Conservation (phyloP, 2,113 vertebrate genomes). For the Enhydra lutris region DNA sequence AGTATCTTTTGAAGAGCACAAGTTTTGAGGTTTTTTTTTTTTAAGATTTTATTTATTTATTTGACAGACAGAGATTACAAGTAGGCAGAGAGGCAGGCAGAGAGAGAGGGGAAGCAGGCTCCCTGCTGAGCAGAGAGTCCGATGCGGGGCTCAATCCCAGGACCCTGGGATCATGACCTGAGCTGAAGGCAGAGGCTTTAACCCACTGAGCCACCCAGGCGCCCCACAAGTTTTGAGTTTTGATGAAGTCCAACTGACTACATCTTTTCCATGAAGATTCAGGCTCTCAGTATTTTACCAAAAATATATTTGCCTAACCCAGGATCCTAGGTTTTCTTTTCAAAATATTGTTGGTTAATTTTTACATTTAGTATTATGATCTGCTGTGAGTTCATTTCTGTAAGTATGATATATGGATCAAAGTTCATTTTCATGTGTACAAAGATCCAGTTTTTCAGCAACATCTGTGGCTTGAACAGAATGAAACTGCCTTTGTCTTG, state of each 20-base stretch:
- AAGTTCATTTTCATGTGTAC: neutral
- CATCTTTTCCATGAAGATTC: neutral
- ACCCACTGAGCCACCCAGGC: no score
- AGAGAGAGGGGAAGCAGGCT: no score
- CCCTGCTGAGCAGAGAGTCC: no score
- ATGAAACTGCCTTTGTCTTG: neutral
- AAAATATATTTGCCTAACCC: neutral
- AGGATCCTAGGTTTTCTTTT: neutral
- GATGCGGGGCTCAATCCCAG: no score
- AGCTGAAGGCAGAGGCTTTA: no score
- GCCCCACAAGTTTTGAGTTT: neutral
- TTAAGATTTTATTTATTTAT: no score
- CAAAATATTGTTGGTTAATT: neutral
- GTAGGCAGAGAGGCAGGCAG: no score
- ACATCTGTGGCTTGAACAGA: neutral
- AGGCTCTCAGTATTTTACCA: neutral
- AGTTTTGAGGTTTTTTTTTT: neutral
- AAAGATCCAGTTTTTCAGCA: neutral
- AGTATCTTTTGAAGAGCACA: neutral
- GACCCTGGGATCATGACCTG: no score
- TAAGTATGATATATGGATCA: neutral
- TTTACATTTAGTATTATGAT: neutral
- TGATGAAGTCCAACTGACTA: neutral
- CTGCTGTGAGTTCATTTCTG: neutral
- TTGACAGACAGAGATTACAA: no score